Base-by-base conservation (phyloP, 2,113 vertebrate species). In the Isichthys henryi region DNA sequence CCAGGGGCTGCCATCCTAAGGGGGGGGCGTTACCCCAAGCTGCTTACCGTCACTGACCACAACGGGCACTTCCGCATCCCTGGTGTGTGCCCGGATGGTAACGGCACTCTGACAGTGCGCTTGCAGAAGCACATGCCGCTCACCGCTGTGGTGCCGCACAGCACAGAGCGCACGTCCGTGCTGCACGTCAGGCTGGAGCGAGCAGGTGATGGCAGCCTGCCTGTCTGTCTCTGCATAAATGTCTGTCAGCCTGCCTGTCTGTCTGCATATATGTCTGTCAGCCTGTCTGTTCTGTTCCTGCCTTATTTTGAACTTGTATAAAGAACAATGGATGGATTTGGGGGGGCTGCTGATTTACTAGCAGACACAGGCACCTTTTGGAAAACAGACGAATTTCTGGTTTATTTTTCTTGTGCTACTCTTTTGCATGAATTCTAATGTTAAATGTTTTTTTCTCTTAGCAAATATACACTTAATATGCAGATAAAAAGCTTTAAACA, bases 51-150 rank as follows among this genome's bases (percentile, higher is more conserved):
- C 2, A 96, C 96, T 0, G 96, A 99, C 92, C 94, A 95, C 88
- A 95, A 94, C 0, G 98, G 98, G 45, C 96, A 94, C 90, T 99
- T 99, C 91, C 96, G 94, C 49, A 93, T 99, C 88, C 96, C 97
- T 0, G 97, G 97, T 31, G 50, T 99, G 91, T 99, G 98, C 74
- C 97, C 98, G 0, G 97, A 99, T 52, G 97, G 97, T 89, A 97
- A 96, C 93, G 97, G 94, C 89, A 94, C 92, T 0, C 92, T 99
- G 91, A 96, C 96, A 66, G 91, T 99, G 90, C 96, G 93, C 83
- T 96, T 98, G 91, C 91, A 95, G 91, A 97, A 97, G 86, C 98
- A 99, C 0, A 91, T 92, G 0, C 92, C 96, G 0, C 93, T 94
- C 0, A 91, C 89, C 0, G 91, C 96, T 86, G 94, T 93, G 0